Evolutionary conservation across 1,140 invertebrate species (phyloP), one percentile per base, ranked within the genome.

Genomic region (Lysiphlebus fabarum): DNA sequence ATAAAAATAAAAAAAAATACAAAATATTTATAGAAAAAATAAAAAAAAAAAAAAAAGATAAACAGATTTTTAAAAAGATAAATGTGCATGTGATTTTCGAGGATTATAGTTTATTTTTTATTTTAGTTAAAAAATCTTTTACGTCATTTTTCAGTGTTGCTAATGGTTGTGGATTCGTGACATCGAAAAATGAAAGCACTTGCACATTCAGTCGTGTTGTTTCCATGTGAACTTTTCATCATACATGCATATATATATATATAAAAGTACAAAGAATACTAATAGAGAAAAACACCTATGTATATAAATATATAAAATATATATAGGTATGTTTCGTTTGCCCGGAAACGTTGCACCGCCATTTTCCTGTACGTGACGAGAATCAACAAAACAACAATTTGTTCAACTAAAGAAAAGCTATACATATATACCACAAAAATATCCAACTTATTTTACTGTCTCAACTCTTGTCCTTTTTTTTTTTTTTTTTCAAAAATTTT

Each of bases 301-400:
- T 41, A 42, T 40, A 55, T 41, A 53, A 37, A 60, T 44, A 56
- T 34, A 49, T 49, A 55, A 17, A 34, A 33, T 47, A 47, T 59
- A 40, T 53, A 49, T 5, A 49, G 47, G 33, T 49, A 44, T 55
- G 43, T 59, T 54, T 59, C 50, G 51, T 47, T 54, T 59, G 51
- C 51, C 51, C 42, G 51, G 37, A 43, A 54, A 54, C 58, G 58
- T 59, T 42, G 58, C 58, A 34, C 51, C 50, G 51, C 58, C 51
- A 54, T 59, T 59, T 59, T 59, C 58, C 10, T 37, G 51, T 42
- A 36, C 58, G 58, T 59, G 58, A 59, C 51, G 45, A 37, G 58
- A 59, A 59, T 59, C 45, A 42, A 44, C 58, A 34, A 47, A 59
- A 53, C 50, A 59, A 53, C 58, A 59, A 59, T 59, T 59, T 59